These are phyloP conservation scores for Lasioglossum zephyrum DNA, from an alignment of 2,888 invertebrate genomes.

Conservation along the genomic window DNA sequence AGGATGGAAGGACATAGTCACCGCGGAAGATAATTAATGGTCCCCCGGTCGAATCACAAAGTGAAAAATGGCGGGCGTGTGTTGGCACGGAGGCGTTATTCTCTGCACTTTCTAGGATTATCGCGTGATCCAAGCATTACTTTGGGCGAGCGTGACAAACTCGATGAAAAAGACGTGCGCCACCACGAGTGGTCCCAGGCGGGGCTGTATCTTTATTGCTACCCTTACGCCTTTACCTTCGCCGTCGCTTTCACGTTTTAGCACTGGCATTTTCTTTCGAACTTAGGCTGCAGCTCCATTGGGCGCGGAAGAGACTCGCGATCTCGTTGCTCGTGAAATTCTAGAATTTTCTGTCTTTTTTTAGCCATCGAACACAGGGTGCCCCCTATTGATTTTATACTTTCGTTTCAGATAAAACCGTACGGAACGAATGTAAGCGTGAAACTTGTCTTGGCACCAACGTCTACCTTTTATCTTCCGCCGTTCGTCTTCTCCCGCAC, in stretches of 20 bases:
- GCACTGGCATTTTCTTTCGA: neutral
- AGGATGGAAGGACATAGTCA: neutral
- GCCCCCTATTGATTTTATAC: neutral
- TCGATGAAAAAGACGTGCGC: conserved; percentile 19
- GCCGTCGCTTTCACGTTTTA: conserved; percentile 21
- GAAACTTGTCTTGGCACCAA: neutral
- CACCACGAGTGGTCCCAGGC: conserved; percentile 20
- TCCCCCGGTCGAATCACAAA: neutral
- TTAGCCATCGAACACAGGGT: neutral
- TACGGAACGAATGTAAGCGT: neutral
- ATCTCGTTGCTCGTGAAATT: neutral
- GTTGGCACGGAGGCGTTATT: neutral
- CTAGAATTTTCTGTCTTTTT: neutral
- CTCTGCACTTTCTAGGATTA: neutral
- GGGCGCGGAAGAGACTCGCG: too few species aligned
- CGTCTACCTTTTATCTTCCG: neutral
- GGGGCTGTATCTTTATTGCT: conserved; percentile 36
- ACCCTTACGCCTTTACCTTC: neutral
- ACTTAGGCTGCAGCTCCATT: neutral
- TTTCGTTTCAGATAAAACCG: neutral
- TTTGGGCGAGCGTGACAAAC: conserved; percentile 17
- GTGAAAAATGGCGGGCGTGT: conserved; percentile 33
- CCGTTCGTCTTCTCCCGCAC: neutral
- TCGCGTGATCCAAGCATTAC: conserved; percentile 38
- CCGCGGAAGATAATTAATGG: conserved; percentile 32